Base-by-base conservation (phyloP, 64 coral and sea anemone genomes). In the Dendrophyllia cribrosa region DNA sequence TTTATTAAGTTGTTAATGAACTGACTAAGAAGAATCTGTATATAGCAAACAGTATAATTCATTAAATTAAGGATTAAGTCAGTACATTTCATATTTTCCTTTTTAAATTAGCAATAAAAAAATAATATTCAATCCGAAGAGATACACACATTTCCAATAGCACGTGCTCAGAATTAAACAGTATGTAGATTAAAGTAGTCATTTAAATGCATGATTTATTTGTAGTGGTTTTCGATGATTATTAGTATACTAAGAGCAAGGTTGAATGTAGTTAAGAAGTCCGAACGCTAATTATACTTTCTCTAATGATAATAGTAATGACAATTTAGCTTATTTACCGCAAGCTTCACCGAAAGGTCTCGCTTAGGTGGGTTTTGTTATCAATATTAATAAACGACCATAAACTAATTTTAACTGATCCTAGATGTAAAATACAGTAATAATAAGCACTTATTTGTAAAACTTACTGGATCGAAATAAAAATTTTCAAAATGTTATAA, bases 401-500 rank as follows among this genome's bases (percentile, higher is more conserved):
- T 34, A n/a, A 63, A 47, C 79, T 20, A 7, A 48, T 9, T 66
- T 66, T 14, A 50, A 49, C 45, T 75, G 62, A 50, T 67, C 59
- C 43, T 51, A 49, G 20, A 48, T 66, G 44, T 67, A 68, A 67
- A 48, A 50, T 66, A 19, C 72, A 20, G 44, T 48, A 66, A 84
- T n/a, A 84, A 45, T 82, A 46, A 84, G 59, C 80, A 67, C 61
- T 67, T 66, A 17, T 47, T 66, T 84, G 60, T 69, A 84, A 84
- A 34, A 67, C 45, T 67, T 64, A 82, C 17, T 68, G 19, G 43
- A 84, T 66, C 43, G 20, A 84, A 67, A 49, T 84, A 84, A 84
- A 66, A 79, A 64, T 67, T 7, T 47, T 43, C 46, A n/a, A 51
- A 51, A 84, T 9, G 9, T 44, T 84, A 50, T 46, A 68, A 84